Evolutionary conservation across 2,113 vertebrate genomes (phyloP).

Genomic region (Apus apus): DNA sequence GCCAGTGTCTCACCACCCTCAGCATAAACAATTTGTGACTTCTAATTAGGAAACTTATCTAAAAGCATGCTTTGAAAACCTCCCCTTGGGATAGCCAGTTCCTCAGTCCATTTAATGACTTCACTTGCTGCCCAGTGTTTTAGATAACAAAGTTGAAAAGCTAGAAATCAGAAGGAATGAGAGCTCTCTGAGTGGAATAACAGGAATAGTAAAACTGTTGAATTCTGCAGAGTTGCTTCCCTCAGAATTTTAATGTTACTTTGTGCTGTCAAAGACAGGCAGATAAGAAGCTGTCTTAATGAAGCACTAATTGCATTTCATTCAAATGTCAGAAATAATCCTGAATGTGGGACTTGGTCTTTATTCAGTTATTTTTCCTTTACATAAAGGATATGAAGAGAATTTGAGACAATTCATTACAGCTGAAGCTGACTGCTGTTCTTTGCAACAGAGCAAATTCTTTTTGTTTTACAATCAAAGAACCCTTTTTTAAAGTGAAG

Average conservation of each 20-base stretch:
- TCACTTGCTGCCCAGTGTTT: neutral
- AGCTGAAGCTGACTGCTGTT: constrained; percentile 22
- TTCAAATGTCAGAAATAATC: constrained; percentile 59
- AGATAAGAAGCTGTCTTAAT: constrained; percentile 68
- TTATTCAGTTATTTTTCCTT: constrained; percentile 33
- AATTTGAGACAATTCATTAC: constrained; percentile 11
- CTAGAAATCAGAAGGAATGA: neutral
- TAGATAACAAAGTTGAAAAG: neutral
- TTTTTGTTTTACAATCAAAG: constrained; percentile 17
- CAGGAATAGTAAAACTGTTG: neutral
- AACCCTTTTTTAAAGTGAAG: neutral
- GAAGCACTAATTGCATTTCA: constrained; percentile 61
- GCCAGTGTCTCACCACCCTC: rapidly evolving
- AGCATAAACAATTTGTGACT: rapidly evolving
- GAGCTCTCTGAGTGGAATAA: neutral
- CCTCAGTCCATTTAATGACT: neutral
- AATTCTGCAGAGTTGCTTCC: constrained; percentile 31
- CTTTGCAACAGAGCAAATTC: neutral
- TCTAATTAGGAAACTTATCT: neutral
- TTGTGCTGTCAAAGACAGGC: constrained; percentile 55
- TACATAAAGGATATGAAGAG: constrained; percentile 5
- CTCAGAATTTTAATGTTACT: constrained; percentile 60
- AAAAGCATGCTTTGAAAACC: neutral
- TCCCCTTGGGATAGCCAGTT: neutral
- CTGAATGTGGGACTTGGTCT: neutral